Percentiles rank a stretch among this genome's conserved stretches.
Conservation (phyloP, 2,113 vertebrate genomes). For the Euleptes europaea region DNA sequence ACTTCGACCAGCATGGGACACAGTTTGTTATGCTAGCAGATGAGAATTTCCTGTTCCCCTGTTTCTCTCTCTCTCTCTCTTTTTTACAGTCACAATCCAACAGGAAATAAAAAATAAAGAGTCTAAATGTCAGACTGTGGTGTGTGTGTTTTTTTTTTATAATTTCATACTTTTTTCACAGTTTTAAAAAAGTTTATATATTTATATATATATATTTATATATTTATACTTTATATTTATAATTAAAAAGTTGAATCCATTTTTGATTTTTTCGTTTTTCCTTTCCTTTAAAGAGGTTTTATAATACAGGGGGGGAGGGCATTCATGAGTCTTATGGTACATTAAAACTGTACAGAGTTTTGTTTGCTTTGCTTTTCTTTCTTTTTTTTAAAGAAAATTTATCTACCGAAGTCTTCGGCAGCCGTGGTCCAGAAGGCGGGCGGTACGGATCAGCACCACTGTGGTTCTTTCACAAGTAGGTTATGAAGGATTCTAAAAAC, state of each 20-base stretch:
- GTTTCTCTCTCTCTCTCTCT: slow-evolving; percentile 3
- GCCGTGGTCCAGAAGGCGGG: slow-evolving; percentile 42
- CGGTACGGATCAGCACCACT: slow-evolving; percentile 71
- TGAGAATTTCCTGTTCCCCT: slow-evolving; percentile 69
- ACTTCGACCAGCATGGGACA: slow-evolving; percentile 74
- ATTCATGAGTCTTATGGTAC: slow-evolving; percentile 72
- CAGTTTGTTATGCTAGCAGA: slow-evolving; percentile 3
- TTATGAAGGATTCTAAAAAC: neutral
- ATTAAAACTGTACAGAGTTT: slow-evolving; percentile 80
- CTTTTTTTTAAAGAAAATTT: slow-evolving; percentile 47
- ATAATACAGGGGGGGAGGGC: slow-evolving; percentile 75
- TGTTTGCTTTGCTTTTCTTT: no score
- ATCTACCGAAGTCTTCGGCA: slow-evolving; percentile 36
- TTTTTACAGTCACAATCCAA: slow-evolving; percentile 81
- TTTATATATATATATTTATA: slow-evolving; percentile 84
- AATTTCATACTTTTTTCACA: slow-evolving; percentile 82
- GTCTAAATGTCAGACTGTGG: slow-evolving; percentile 81
- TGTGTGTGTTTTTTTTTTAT: slow-evolving; percentile 65
- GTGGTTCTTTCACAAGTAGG: slow-evolving; percentile 64
- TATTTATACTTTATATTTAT: slow-evolving; percentile 81
- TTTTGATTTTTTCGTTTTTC: neutral
- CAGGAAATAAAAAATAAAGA: slow-evolving; percentile 82
- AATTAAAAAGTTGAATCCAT: slow-evolving; percentile 83
- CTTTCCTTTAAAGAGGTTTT: slow-evolving; percentile 58
- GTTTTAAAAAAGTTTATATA: slow-evolving; percentile 83